phyloP scores from a whole-genome alignment of 2,888 invertebrate species.

The Gasteruption jaculator region DNA sequence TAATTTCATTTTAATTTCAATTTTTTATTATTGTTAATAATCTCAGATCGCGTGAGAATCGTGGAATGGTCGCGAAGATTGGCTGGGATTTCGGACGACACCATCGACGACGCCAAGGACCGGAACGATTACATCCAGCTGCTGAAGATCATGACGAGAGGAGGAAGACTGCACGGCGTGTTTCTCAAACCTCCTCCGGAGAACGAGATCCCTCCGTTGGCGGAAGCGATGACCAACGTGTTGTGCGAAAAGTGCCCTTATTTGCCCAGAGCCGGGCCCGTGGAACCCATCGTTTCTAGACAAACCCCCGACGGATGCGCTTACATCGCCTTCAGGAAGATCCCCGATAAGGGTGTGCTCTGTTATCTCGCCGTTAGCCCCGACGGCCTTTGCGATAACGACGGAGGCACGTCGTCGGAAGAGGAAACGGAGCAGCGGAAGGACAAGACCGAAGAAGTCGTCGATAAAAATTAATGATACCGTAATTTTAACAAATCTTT shows the following conservation, averaged over 20 bases:
- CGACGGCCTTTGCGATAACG: constrained; percentile 21
- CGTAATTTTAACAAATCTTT: too few relatives aligned
- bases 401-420: constrained; percentile 1
- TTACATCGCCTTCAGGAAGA: constrained; percentile 54
- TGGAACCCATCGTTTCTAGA: constrained; percentile 54
- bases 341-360: constrained; percentile 55
- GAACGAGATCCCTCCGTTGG: constrained; percentile 47
- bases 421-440: neutral
- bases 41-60: constrained; percentile 54
- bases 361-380: constrained; percentile 59
- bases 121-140: constrained; percentile 56
- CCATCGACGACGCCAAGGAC: constrained; percentile 49
- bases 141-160: constrained; percentile 54
- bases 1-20: too few relatives aligned
- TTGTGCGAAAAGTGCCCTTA: constrained; percentile 37
- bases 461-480: too few relatives aligned
- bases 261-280: constrained; percentile 55
- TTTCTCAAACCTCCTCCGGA: constrained; percentile 53
- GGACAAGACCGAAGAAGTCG: neutral
- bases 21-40: constrained; percentile 8
- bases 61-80: constrained; percentile 56
- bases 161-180: constrained; percentile 52
- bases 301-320: constrained; percentile 56
- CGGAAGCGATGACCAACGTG: constrained; percentile 53
- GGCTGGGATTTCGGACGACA: constrained; percentile 49